Base-by-base conservation (phyloP, 2,888 invertebrate genomes). In the Muscina levida region DNA sequence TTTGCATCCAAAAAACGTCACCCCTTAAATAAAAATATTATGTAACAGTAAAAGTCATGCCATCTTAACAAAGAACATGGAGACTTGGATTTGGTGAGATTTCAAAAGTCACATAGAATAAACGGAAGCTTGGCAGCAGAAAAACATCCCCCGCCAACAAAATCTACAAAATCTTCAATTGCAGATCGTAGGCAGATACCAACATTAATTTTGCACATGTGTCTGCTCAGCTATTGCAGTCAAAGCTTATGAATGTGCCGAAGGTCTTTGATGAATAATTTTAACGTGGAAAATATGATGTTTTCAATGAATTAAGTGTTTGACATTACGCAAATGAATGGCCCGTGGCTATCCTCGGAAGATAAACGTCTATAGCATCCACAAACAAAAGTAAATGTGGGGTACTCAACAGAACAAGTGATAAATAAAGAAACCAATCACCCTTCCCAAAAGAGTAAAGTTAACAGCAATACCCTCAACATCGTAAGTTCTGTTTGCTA, bases 341-440 rank as follows among this genome's bases (percentile, higher is more conserved):
- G 37, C 37, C 37, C 4, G 37, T 37, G 10, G 37, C 10, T 37
- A 6, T 37, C 37, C 37, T 37, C 37, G 37, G 37, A 37, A 37
- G 37, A 37, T 37, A 37, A 37, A 37, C 37, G 37, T 10, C 37
- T 37, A 37, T 37, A 37, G 5, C 37, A 37, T 10, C 37, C 10
- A n/a, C n/a, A n/a, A 37, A 37, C 4, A 37, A 37, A 37, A 37
- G 37, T 4, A 37, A 4, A 37, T 4, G 37, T 37, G 44, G 44
- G 44, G 44, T 44, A 44, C 44, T 44, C 44, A 44, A 44, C 44
- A 8, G 44, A 2, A 44, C 44, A 44, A 44, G 44, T 44, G 44
- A 13, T 13, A 44, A 13, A 13, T 8, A 44, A 44, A 44, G 44
- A 46, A 46, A 2, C 46, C 17, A 46, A 1, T 46, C 46, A 46